These are phyloP conservation scores for Drosophila yakuba DNA, from an alignment of 1,140 invertebrate species.

Conservation along the genomic window DNA sequence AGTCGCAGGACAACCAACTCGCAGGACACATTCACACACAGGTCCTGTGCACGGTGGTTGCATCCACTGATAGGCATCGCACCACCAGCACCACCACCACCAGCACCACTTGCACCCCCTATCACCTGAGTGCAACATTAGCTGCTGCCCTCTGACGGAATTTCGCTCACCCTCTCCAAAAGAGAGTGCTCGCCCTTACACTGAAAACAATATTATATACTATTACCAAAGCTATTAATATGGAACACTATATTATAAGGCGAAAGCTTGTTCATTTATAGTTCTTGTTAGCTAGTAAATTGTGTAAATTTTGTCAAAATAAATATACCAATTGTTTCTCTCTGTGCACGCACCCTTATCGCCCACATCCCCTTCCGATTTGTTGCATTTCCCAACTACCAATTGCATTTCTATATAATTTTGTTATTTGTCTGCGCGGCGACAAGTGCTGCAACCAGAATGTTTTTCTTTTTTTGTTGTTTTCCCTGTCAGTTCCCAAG, in stretches of 20 bases:
- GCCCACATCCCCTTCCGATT: conserved; percentile 21
- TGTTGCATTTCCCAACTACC: conserved; percentile 40
- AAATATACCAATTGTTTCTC: neutral
- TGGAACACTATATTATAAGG: neutral
- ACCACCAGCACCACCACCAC: conserved; percentile 26
- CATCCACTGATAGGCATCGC: conserved; percentile 69
- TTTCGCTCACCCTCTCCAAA: conserved; percentile 30
- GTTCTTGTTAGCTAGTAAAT: too few species aligned
- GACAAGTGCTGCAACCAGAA: conserved; percentile 58
- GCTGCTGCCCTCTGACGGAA: conserved; percentile 41
- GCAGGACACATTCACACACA: conserved; percentile 43
- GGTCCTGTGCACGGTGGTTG: conserved; percentile 67
- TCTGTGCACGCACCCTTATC: conserved; percentile 23
- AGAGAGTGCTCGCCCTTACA: conserved; percentile 5
- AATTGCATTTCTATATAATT: conserved; percentile 73
- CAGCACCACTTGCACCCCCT: conserved; percentile 31
- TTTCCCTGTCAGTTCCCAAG: conserved; percentile 44
- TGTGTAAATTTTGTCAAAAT: too few species aligned
- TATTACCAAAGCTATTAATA: too few species aligned
- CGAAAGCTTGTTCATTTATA: neutral
- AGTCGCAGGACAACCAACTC: neutral
- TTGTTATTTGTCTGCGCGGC: conserved; percentile 67
- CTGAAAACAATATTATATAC: neutral
- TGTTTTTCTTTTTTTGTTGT: conserved; percentile 24
- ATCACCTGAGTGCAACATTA: neutral